Evolutionary conservation across 2,797 vertebrate species (phyloP).

Genomic region (Diceros bicornis): DNA sequence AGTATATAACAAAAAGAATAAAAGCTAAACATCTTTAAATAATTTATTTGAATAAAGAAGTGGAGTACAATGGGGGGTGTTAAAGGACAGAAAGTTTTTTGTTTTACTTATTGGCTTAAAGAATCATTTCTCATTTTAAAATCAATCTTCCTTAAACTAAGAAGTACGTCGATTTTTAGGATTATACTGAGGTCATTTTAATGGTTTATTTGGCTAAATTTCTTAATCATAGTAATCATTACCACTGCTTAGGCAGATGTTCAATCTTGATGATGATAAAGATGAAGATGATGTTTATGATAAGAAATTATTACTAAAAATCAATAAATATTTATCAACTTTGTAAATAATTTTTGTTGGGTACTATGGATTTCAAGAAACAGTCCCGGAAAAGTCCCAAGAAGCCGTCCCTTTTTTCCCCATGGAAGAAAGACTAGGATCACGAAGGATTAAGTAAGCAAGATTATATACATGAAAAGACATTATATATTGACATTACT

Average conservation of each 20-base stretch:
- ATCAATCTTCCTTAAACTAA: not conserved
- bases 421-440: not conserved
- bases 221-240: constrained; percentile 35
- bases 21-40: not conserved
- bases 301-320: not conserved
- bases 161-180: not conserved
- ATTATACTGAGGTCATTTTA: not conserved
- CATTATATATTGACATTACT: not conserved
- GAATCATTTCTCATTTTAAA: not conserved
- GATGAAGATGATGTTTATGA: not conserved
- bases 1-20: not conserved
- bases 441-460: not conserved
- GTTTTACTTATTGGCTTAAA: not conserved
- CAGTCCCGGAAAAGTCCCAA: no score
- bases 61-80: not conserved
- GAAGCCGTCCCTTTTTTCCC: no score
- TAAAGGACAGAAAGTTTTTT: not conserved
- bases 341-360: not conserved
- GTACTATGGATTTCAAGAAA: not conserved
- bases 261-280: not conserved
- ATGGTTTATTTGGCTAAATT: constrained; percentile 59
- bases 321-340: not conserved
- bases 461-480: not conserved
- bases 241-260: not conserved
- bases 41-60: not conserved